phyloP scores from a whole-genome alignment of 1,140 invertebrate species.

The Platorchestia sp. region DNA sequence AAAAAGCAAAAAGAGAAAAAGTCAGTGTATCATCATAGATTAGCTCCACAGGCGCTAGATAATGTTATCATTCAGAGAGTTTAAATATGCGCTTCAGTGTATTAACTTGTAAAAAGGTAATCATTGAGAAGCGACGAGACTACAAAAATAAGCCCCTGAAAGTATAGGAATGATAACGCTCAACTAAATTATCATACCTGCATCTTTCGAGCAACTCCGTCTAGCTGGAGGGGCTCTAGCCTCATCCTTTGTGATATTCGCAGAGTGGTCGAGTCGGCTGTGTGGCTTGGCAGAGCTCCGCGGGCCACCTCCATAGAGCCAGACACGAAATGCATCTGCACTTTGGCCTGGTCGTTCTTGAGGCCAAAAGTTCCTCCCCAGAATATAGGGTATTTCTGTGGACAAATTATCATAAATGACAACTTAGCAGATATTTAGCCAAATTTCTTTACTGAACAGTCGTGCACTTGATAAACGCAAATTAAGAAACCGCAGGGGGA shows the following conservation, averaged over 20 bases:
- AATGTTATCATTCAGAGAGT: background rate
- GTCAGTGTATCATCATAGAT: no score
- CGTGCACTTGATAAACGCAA: background rate
- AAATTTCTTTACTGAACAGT: background rate
- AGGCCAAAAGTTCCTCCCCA: constrained; percentile 95
- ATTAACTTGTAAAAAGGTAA: background rate
- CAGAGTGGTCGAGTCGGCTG: constrained; percentile 82
- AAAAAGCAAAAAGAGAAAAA: no score
- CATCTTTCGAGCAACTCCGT: constrained; percentile 95
- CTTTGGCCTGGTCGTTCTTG: constrained; percentile 95
- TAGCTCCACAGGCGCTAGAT: no score
- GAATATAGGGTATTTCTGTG: constrained; percentile 84
- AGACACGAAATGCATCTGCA: constrained; percentile 98
- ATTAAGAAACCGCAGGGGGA: no score
- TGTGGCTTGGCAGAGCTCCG: constrained; percentile 84
- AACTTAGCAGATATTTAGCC: background rate
- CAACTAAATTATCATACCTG: constrained; percentile 78
- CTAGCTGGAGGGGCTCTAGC: constrained; percentile 92
- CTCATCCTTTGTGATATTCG: constrained; percentile 97
- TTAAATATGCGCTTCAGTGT: background rate
- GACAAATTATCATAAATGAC: background rate
- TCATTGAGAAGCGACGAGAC: background rate
- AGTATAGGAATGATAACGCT: background rate
- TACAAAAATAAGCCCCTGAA: background rate
- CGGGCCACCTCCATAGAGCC: constrained; percentile 90